A percentile compares a stretch with the other conserved stretches of the same genome.
These are phyloP conservation scores for Bibio marci DNA, from an alignment of 2,888 invertebrate genomes.

Conservation along the genomic window DNA sequence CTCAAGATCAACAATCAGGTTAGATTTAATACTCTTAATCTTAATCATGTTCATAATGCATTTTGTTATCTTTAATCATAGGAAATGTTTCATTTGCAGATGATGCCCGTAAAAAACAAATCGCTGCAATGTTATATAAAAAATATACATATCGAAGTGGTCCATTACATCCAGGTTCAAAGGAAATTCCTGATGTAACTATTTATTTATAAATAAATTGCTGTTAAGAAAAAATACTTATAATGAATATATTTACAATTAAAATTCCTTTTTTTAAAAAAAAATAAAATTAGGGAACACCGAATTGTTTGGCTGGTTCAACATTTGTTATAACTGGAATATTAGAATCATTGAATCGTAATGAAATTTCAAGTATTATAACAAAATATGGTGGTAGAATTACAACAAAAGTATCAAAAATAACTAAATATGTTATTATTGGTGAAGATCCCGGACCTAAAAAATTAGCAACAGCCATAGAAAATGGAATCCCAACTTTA, in stretches of 20 bases:
- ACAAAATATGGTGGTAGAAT: slow-evolving; percentile 66
- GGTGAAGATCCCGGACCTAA: slow-evolving; percentile 77
- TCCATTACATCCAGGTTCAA: slow-evolving; percentile 65
- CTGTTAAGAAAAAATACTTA: no score
- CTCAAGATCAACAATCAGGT: no score
- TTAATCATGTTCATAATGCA: no score
- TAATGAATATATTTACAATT: neutral
- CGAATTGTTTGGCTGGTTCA: slow-evolving; percentile 50
- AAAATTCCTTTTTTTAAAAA: no score
- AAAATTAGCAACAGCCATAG: slow-evolving; percentile 61
- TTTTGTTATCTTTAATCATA: no score
- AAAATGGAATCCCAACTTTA: slow-evolving; percentile 48
- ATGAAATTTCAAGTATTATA: slow-evolving; percentile 57
- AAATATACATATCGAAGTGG: slow-evolving; percentile 61
- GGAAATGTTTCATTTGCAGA: no score
- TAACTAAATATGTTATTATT: slow-evolving; percentile 63
- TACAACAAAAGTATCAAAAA: slow-evolving; percentile 54
- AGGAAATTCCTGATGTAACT: slow-evolving; percentile 62
- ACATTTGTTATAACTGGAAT: slow-evolving; percentile 72
- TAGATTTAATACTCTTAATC: no score
- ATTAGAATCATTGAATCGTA: slow-evolving; percentile 70
- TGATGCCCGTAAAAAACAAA: no score
- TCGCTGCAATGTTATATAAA: slow-evolving; percentile 49
- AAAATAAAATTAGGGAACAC: no score
- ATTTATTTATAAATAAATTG: no score